Base-by-base conservation (phyloP, 2,888 invertebrate species). In the Nudaria mundana region DNA sequence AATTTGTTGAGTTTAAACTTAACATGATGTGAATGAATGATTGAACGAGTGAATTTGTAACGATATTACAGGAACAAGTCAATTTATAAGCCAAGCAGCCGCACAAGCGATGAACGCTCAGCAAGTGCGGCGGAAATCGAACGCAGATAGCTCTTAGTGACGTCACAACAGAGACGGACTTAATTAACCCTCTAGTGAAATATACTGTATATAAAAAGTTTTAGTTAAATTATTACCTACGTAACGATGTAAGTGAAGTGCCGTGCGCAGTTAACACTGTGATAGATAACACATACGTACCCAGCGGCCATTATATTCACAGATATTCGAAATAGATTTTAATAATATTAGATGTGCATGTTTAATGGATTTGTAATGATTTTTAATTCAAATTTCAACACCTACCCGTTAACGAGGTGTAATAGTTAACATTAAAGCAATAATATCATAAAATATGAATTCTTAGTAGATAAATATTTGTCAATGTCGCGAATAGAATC, bases 121-220 rank as follows among this genome's bases (percentile, higher is more conserved):
- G 23, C 87, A 86, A 59, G 85, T 85, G 56, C 66, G 88, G 44
- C 76, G 88, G 66, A 87, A 88, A 82, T 88, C 88, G n/a, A 87
- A 87, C 58, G 76, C 86, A 23, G 88, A 88, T 68, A 86, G 86
- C 69, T 87, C 86, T 72, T 87, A 86, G 85, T 82, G 67, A 69
- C 31, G 44, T 40, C 41, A 39, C 28, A 18, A 22, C n/a, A 18
- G 13, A 18, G 10, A 18, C 30, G 26, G 33, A 38, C 11, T n/a
- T n/a, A n/a, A n/a, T n/a, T n/a, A 14, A 59, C 38, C 52, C 47
- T 48, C 42, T 76, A 76, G 66, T 62, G 64, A 69, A 69, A 60
- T 65, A 67, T 41, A 66, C 44, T 76, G 73, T 74, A 73, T 53
- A 75, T 72, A 77, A 52, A 62, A n/a, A 56, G 52, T 47, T 63